These are phyloP conservation scores for Bradypodion pumilum DNA, from an alignment of 2,797 vertebrate species.

Conservation along the genomic window DNA sequence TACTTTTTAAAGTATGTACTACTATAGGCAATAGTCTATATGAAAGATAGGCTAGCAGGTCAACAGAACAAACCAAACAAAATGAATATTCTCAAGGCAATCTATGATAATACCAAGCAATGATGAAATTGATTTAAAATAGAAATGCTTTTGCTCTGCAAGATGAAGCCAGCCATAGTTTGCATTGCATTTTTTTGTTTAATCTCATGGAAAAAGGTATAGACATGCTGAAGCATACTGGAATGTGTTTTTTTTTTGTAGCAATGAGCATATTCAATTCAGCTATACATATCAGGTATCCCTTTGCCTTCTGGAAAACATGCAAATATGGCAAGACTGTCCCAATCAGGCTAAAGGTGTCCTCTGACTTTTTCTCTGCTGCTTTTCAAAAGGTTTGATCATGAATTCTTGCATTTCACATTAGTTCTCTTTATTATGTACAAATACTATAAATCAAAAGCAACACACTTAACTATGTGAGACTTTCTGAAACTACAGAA, in stretches of 20 bases:
- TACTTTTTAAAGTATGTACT: background rate
- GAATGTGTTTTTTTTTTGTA: conserved; percentile 37
- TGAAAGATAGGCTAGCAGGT: conserved; percentile 10
- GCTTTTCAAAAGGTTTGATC: conserved; percentile 2
- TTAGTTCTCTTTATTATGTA: background rate
- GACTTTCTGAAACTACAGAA: background rate
- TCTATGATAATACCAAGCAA: conserved; percentile 20
- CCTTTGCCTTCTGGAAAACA: conserved; percentile 40
- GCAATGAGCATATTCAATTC: conserved; percentile 36
- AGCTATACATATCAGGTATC: conserved; percentile 9
- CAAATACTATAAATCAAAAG: background rate
- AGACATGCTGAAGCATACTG: conserved; percentile 45
- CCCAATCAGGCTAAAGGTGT: conserved; percentile 29
- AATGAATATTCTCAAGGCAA: background rate
- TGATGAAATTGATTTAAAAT: conserved; percentile 10
- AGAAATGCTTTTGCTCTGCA: conserved; percentile 21
- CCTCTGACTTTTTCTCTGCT: background rate
- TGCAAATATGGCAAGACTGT: conserved; percentile 13
- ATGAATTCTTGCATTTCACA: background rate
- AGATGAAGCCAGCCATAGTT: conserved; percentile 44
- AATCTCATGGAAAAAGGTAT: conserved; percentile 36
- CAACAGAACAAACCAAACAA: conserved; percentile 27
- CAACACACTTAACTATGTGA: background rate
- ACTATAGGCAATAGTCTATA: background rate
- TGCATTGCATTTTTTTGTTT: conserved; percentile 36